Base-by-base conservation (phyloP, 2,797 vertebrate genomes). In the Fistularia commersonii region DNA sequence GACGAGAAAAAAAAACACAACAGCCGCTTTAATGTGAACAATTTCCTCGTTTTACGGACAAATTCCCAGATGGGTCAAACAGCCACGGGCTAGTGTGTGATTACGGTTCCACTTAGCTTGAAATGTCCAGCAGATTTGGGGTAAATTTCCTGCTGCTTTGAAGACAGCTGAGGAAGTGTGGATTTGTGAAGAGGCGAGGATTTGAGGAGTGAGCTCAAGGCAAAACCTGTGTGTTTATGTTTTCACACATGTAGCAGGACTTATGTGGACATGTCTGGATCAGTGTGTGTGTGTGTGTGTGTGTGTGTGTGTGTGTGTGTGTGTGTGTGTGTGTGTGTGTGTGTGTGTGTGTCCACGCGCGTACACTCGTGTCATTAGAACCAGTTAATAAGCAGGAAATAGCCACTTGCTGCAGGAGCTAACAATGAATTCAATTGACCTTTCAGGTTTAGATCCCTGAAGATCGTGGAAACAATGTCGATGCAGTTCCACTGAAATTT, bases 341-440 rank as follows among this genome's bases (percentile, higher is more conserved):
- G 42, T 64, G 56, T 9, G 8, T 63, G 36, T 55, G 55, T 14
- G 13, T 48, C 36, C 48, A 51, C 54, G 50, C 52, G 60, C 44
- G 44, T 40, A 48, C 47, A 54, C 45, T 43, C 31, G 37, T 31
- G 42, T 74, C 61, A 73, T 84, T 79, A 70, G 61, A 56, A 51
- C 6, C 54, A 41, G 48, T 58, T 80, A 74, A 77, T 57, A 62
- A 48, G 66, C 67, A 66, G 75, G 59, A 77, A 68, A 69, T 73
- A 56, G 65, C 59, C 57, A 63, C 61, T 77, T 63, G 55, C 38
- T 47, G 50, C 12, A 46, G 53, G 38, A 51, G 65, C 77, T 78
- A 75, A 64, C 37, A 41, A 56, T 69, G 63, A 66, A 77, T 78
- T 66, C 43, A 46, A 44, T 43, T 70, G 65, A 77, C 74, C 70